Evolutionary conservation across 2,888 invertebrate genomes (phyloP), one percentile per base, ranked within the genome.

Genomic region (Lampropteryx suffumata): DNA sequence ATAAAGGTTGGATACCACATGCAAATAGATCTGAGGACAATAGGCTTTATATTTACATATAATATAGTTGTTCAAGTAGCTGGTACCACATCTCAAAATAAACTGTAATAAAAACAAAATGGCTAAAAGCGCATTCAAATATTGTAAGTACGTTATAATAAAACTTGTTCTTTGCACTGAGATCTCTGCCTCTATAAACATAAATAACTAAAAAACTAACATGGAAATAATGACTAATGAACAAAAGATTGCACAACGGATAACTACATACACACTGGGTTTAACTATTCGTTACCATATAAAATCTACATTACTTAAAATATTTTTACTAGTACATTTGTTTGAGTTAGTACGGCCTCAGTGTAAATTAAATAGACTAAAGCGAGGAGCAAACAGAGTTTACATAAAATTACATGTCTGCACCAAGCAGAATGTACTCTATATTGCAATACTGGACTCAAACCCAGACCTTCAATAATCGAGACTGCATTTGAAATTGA

Each of bases 221-320:
- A 58, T 48, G 50, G 63, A 58, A 64, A 55, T 55, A 57, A 67
- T 62, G 60, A 64, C 57, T 62, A 62, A 67, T 63, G 61, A 65
- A 69, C 68, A 62, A 64, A 57, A 50, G 53, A 73, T 73, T 73
- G 75, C 73, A 73, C 73, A 62, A 64, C 50, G 36, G 49, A 60
- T 47, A 53, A 46, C 51, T 54, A 45, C 14, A 17, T 63, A 62
- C 32, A 57, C 57, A 67, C 65, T 61, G 65, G 61, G 37, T 40
- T 47, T 55, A 62, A 53, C 46, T 66, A 69, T 57, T 67, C 55
- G 59, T 59, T 67, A 71, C 65, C 61, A 71, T 74, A 76, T 71
- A 73, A 74, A 74, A 74, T 72, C 76, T 74, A 74, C 65, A 53
- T 57, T 64, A 68, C 50, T 64, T 61, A 64, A 57, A 47, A 60